Conservation (phyloP, 2,888 invertebrate species). For the Schrankia costaestrigalis region DNA sequence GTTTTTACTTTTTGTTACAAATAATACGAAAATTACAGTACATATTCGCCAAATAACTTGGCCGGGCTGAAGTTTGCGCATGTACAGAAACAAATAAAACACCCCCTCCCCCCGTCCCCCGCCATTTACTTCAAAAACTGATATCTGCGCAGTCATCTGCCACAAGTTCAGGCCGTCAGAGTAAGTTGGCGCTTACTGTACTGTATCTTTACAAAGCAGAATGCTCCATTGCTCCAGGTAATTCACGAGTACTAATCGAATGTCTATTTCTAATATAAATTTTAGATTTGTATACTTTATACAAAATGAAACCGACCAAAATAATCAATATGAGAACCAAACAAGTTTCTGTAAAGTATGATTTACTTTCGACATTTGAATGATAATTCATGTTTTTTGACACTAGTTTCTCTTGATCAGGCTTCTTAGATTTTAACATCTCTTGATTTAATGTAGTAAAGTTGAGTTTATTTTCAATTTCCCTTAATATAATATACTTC, state of each 20-base stretch:
- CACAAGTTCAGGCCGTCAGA: too few relatives aligned
- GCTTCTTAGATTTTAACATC: conserved; percentile 7
- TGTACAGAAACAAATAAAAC: too few relatives aligned
- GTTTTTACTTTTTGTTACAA: too few relatives aligned
- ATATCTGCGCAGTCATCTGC: too few relatives aligned
- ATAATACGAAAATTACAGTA: too few relatives aligned
- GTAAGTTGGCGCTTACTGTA: too few relatives aligned
- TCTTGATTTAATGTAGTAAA: conserved; percentile 11
- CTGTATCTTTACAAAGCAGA: conserved; percentile 36
- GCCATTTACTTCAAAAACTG: too few relatives aligned
- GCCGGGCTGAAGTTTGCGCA: too few relatives aligned
- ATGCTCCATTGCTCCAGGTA: conserved; percentile 43
- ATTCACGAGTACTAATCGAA: conserved; percentile 41
- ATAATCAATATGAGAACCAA: conserved; percentile 42
- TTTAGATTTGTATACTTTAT: conserved; percentile 41
- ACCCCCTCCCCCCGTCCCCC: too few relatives aligned
- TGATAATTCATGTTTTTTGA: conserved; percentile 12
- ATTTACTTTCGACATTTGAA: conserved; percentile 18
- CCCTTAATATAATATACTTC: conserved; percentile 34
- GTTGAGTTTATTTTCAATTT: conserved; percentile 31
- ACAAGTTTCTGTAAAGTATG: conserved; percentile 36
- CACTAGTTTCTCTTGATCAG: conserved; percentile 28
- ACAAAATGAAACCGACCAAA: conserved; percentile 37
- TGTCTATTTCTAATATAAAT: conserved; percentile 30
- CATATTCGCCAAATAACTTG: too few relatives aligned